Base-by-base conservation (phyloP, 2,888 invertebrate species). In the Eupithecia subumbrata region DNA sequence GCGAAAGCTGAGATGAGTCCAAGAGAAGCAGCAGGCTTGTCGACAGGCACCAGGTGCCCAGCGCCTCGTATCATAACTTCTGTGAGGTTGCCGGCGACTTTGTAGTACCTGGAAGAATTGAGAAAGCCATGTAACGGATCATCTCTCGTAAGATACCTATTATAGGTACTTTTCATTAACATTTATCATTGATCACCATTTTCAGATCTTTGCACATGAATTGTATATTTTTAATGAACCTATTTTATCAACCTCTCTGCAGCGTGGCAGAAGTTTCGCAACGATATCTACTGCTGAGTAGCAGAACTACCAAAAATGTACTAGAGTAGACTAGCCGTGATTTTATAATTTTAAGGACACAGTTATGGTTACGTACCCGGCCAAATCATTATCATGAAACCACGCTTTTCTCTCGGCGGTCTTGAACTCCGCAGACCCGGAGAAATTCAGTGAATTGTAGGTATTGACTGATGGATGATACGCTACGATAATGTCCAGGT, bases 21-120 rank as follows among this genome's bases (percentile, higher is more conserved):
- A 1, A 96, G 92, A 0, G 96, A 91, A 68, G 95, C 95, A 2
- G 95, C 91, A 0, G 96, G 96, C 84, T 96, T 95, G 87, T 96
- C 96, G 0, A 95, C 91, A 0, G 96, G 96, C 5, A 96, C 96
- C 95, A 96, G 96, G 85, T 97, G 97, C 0, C 97, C 97, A 1
- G 96, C 96, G 68, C 96, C 95, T 30, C 96, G 91, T 14, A 96
- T 91, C 88, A 96, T 91, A 16, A 96, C 95, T 82, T 96, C 96
- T 0, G 95, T 95, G 56, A 96, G 92, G 80, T 96, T 96, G 1
- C 93, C 95, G 0, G 94, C 95, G 63, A 89, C 91, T 85, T 95
- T 96, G 75, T 94, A 95, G 83, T 96, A 96, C 18, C 96, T 96
- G 80, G 1, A 69, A 68, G 9, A 68, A 56, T 16, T 43, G 69